phyloP scores from a whole-genome alignment of 2,113 vertebrate species.

The Balaenoptera acutorostrata region DNA sequence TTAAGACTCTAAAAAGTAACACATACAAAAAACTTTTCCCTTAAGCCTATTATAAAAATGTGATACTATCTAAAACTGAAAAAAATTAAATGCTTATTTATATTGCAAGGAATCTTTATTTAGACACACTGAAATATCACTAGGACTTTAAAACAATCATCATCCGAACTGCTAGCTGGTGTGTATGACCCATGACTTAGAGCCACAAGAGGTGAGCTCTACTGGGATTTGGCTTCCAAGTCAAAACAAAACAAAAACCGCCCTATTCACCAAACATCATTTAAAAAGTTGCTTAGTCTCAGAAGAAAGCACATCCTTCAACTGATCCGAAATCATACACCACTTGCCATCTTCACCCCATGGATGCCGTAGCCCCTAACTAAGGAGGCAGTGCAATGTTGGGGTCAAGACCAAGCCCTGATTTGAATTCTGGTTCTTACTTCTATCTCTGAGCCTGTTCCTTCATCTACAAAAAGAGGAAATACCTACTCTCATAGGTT shows the following conservation, averaged over 20 bases:
- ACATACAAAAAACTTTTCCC: neutral
- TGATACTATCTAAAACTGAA: neutral
- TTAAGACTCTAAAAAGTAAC: neutral
- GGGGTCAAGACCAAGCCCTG: neutral
- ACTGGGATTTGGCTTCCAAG: neutral
- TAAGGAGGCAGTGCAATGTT: neutral
- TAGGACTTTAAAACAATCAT: neutral
- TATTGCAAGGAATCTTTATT: neutral
- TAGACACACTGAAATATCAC: neutral
- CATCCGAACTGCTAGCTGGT: neutral
- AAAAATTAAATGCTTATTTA: neutral
- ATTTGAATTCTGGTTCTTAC: neutral
- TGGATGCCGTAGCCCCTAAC: neutral
- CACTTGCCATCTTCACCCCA: neutral
- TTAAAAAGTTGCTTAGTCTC: neutral
- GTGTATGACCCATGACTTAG: neutral
- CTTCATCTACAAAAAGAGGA: neutral
- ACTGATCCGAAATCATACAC: neutral
- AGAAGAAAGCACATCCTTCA: neutral
- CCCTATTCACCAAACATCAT: neutral
- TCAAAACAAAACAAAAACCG: neutral
- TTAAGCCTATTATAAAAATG: neutral
- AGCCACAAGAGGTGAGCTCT: neutral
- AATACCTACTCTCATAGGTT: neutral
- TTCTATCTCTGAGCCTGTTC: neutral